phyloP scores from a whole-genome alignment of 92 coral and sea anemone species.

The Palythoa caribaeorum region DNA sequence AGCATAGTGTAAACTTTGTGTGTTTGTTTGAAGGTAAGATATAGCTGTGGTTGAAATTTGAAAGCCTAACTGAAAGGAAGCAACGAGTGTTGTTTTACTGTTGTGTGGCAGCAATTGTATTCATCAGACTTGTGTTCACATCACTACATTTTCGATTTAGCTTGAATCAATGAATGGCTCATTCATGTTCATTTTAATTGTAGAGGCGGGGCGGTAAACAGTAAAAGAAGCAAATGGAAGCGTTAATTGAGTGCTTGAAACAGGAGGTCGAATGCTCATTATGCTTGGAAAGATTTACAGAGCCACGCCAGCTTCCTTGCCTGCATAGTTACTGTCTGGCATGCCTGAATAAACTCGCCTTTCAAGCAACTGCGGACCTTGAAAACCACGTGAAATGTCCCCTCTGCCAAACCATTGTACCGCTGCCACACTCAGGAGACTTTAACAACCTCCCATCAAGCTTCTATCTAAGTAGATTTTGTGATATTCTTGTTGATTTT shows the following conservation, averaged over 20 bases:
- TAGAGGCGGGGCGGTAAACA: not conserved
- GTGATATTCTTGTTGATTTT: constrained; percentile 38
- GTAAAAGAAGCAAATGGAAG: constrained; percentile 4
- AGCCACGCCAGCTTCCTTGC: constrained; percentile 32
- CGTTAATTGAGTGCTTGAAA: constrained; percentile 9
- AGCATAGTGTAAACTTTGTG: too few species aligned
- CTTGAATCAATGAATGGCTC: too few species aligned
- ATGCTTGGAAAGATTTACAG: constrained; percentile 36
- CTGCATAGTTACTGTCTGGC: constrained; percentile 29
- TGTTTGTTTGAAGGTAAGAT: too few species aligned
- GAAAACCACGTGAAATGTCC: constrained; percentile 17
- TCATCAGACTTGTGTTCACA: too few species aligned
- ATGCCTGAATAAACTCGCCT: constrained; percentile 26
- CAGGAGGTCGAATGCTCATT: constrained; percentile 36
- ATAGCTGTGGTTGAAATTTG: too few species aligned
- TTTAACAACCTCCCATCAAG: constrained; percentile 32
- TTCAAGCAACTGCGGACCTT: not conserved
- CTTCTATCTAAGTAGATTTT: constrained; percentile 30
- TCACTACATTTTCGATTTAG: too few species aligned
- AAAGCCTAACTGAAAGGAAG: too few species aligned
- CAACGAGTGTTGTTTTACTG: too few species aligned
- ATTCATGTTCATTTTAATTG: too few species aligned
- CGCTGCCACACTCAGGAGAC: constrained; percentile 12
- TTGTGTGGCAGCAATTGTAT: too few species aligned
- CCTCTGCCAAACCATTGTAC: constrained; percentile 21